phyloP scores from a whole-genome alignment of 1,140 invertebrate genomes.

The Dendroctonus ponderosae region DNA sequence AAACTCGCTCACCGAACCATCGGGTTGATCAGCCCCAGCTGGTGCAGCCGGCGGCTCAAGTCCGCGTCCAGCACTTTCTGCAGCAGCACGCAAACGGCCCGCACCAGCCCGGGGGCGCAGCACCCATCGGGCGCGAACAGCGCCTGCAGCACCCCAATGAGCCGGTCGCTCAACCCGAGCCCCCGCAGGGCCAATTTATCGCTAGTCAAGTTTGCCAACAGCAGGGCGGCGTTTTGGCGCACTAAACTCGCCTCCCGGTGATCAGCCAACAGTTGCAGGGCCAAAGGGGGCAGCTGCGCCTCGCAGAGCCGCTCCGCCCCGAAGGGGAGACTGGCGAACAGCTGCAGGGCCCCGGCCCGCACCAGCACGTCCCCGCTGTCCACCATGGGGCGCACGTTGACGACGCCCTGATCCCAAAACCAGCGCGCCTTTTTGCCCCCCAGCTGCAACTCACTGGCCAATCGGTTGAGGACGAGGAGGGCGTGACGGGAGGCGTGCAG shows the following conservation, averaged over 20 bases:
- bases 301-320: conserved; percentile 31
- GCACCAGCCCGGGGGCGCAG: conserved; percentile 50
- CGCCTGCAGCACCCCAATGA: neutral
- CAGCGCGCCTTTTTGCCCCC: conserved; percentile 49
- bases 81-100: conserved; percentile 50
- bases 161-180: neutral
- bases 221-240: conserved; percentile 49
- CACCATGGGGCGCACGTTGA: conserved; percentile 43
- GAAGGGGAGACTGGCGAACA: conserved; percentile 52
- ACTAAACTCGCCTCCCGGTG: conserved; percentile 50
- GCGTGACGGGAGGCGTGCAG: conserved; percentile 57
- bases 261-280: conserved; percentile 47
- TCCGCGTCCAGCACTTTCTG: conserved; percentile 53
- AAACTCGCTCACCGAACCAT: too few species aligned
- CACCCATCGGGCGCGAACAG: conserved; percentile 1
- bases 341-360: conserved; percentile 54
- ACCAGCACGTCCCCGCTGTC: conserved; percentile 56
- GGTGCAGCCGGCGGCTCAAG: too few species aligned
- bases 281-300: conserved; percentile 23
- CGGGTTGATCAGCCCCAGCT: too few species aligned
- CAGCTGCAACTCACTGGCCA: conserved; percentile 55
- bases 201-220: conserved; percentile 48
- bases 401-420: neutral
- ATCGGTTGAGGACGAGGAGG: conserved; percentile 57
- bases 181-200: conserved; percentile 1